Base-by-base conservation (phyloP, 2,888 invertebrate genomes). In the Aphodius sticticus region DNA sequence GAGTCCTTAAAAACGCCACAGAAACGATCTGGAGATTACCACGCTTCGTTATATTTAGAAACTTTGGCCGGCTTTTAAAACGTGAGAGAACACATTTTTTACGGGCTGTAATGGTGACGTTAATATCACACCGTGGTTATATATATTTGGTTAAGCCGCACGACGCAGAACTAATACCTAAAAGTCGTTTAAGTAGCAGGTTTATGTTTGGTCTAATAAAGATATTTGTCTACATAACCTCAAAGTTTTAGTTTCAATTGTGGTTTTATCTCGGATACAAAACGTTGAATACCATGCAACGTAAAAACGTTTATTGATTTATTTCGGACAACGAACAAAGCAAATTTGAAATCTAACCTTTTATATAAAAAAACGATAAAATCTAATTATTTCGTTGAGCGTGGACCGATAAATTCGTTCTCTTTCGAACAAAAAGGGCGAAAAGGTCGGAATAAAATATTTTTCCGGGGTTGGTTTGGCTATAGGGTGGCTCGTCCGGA, bases 391-490 rank as follows among this genome's bases (percentile, higher is more conserved):
- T 53, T 53, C 6, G 53, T 53, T 53, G 53, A 53, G 53, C 53
- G 53, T 53, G 7, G 53, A 1, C 53, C 12, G 9, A 53, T 53
- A 53, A 53, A 53, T 53, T 53, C 53, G 53, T 12, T 12, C 53
- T 7, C 7, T 7, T 53, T 53, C 53, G 53, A 53, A 53, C 53
- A 53, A 53, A 53, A 53, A 53, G 53, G 53, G 12, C 71, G 71
- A 16, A 35, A 35, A 6, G 74, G 74, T 35, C 74, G 74, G 74
- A 74, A 74, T 74, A 74, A 74, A 74, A 74, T 74, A 74, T 74
- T 74, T 74, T 74, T 35, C 35, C 37, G 36, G 36, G 74, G 74
- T 6, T 37, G 26, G 26, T 26, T 26, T 26, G 26, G 26, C 26
- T 26, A 3, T 26, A 26, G 2, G 26, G 26, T 26, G 26, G 26